Conservation (phyloP, 2,113 vertebrate genomes). For the Salminus brasiliensis region DNA sequence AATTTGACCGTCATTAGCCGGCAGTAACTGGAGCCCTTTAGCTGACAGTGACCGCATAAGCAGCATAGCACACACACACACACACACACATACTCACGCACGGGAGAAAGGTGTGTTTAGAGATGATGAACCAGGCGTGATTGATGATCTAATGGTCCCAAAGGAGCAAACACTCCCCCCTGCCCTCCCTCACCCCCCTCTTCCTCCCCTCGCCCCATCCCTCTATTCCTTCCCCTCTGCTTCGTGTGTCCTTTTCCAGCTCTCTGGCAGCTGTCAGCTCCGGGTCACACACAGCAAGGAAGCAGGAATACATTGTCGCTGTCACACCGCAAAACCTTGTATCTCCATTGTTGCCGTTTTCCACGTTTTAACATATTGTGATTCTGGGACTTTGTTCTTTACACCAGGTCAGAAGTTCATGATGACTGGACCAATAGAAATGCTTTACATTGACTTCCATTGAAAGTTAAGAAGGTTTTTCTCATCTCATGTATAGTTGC, state of each 20-base stretch:
- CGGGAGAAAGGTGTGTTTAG: slow-evolving; percentile 58
- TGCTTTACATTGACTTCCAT: too few relatives aligned
- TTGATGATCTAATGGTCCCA: slow-evolving; percentile 80
- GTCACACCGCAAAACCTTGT: too few relatives aligned
- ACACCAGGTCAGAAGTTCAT: too few relatives aligned
- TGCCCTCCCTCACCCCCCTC: background rate
- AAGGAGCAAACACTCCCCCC: slow-evolving; percentile 53
- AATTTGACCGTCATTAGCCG: slow-evolving; percentile 77
- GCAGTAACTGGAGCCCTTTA: slow-evolving; percentile 65
- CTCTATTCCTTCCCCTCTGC: slow-evolving; percentile 10
- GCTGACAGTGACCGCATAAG: slow-evolving; percentile 70
- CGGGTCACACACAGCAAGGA: slow-evolving; percentile 6
- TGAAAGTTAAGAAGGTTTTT: too few relatives aligned
- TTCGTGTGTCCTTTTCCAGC: slow-evolving; percentile 48
- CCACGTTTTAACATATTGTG: too few relatives aligned
- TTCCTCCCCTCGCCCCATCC: background rate
- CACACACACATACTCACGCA: slow-evolving; percentile 1
- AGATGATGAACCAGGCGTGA: slow-evolving; percentile 78
- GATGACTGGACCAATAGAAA: too few relatives aligned
- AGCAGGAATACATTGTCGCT: slow-evolving; percentile 7
- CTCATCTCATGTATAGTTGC: too few relatives aligned
- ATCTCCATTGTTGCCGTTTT: too few relatives aligned
- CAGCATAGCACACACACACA: slow-evolving; percentile 10
- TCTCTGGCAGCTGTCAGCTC: slow-evolving; percentile 45
- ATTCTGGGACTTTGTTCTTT: too few relatives aligned